phyloP scores from a whole-genome alignment of 1,140 invertebrate species.

The Acromyrmex charruanus region DNA sequence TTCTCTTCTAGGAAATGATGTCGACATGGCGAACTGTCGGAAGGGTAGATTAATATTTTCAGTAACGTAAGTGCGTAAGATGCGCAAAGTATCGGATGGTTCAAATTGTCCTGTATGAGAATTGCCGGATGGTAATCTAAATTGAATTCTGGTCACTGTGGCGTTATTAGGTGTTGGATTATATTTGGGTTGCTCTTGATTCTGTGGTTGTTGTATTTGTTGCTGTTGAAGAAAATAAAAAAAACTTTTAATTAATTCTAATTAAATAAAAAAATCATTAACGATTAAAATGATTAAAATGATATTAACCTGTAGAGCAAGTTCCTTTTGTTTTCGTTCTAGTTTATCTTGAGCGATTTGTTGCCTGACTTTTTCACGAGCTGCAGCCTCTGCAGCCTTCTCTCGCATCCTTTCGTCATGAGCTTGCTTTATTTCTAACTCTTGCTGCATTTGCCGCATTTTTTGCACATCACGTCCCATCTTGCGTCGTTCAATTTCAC shows the following conservation, averaged over 20 bases:
- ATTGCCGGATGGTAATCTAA: slow-evolving; percentile 93
- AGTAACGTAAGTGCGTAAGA: slow-evolving; percentile 88
- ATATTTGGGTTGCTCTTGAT: slow-evolving; percentile 59
- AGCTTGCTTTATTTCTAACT: slow-evolving; percentile 91
- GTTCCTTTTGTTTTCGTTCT: slow-evolving; percentile 86
- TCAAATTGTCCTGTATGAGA: slow-evolving; percentile 89
- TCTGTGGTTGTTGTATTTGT: slow-evolving; percentile 68
- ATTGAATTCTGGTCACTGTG: slow-evolving; percentile 91
- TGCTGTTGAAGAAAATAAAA: slow-evolving; percentile 60
- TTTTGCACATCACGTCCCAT: slow-evolving; percentile 91
- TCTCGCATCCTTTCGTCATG: slow-evolving; percentile 91
- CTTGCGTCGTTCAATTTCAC: slow-evolving; percentile 91
- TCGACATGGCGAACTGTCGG: slow-evolving; percentile 90
- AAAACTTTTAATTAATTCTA: slow-evolving; percentile 13
- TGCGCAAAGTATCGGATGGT: slow-evolving; percentile 87
- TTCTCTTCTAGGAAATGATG: slow-evolving; percentile 92
- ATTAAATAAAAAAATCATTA: background rate
- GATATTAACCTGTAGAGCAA: slow-evolving; percentile 73
- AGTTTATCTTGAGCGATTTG: slow-evolving; percentile 93
- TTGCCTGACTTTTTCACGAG: slow-evolving; percentile 90
- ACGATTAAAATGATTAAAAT: background rate
- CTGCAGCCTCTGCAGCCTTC: slow-evolving; percentile 90
- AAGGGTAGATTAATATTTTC: slow-evolving; percentile 87
- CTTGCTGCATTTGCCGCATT: slow-evolving; percentile 90
- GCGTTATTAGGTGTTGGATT: slow-evolving; percentile 74